Evolutionary conservation across 2,113 vertebrate species (phyloP).

Genomic region (Xyliphius kryptos): DNA sequence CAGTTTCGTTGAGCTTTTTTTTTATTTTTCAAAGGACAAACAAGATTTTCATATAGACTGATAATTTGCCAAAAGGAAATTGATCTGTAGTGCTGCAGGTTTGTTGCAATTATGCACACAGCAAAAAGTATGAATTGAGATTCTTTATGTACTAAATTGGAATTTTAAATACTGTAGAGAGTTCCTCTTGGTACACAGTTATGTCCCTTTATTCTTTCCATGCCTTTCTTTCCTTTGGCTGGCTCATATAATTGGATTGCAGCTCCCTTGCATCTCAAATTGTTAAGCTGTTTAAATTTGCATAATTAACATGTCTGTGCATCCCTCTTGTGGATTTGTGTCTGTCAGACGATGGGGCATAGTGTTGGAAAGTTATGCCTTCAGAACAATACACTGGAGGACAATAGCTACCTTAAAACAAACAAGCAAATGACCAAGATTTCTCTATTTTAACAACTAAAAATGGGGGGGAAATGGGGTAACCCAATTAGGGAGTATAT

Average conservation of each 20-base stretch:
- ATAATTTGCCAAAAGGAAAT: not conserved
- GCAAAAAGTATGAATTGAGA: not conserved
- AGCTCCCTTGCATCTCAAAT: slow-evolving; percentile 53
- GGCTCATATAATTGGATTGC: slow-evolving; percentile 57
- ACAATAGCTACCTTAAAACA: no score
- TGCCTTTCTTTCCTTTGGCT: slow-evolving; percentile 34
- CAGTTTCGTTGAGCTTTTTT: no score
- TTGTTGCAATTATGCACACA: not conserved
- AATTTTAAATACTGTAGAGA: slow-evolving; percentile 30
- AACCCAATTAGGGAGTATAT: no score
- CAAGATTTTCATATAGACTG: no score
- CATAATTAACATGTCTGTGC: slow-evolving; percentile 57
- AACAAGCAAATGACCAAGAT: no score
- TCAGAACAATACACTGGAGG: no score
- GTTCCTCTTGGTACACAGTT: slow-evolving; percentile 2
- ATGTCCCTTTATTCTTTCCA: slow-evolving; percentile 8
- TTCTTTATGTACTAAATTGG: slow-evolving; percentile 37
- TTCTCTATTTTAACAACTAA: no score
- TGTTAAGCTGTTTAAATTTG: slow-evolving; percentile 61
- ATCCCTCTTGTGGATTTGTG: slow-evolving; percentile 41
- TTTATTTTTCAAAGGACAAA: not conserved
- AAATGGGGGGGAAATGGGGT: no score
- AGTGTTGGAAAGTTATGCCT: no score
- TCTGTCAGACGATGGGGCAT: slow-evolving; percentile 43
- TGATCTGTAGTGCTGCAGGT: not conserved